phyloP scores from a whole-genome alignment of 2,888 invertebrate genomes.

The Drosophila macrospina region DNA sequence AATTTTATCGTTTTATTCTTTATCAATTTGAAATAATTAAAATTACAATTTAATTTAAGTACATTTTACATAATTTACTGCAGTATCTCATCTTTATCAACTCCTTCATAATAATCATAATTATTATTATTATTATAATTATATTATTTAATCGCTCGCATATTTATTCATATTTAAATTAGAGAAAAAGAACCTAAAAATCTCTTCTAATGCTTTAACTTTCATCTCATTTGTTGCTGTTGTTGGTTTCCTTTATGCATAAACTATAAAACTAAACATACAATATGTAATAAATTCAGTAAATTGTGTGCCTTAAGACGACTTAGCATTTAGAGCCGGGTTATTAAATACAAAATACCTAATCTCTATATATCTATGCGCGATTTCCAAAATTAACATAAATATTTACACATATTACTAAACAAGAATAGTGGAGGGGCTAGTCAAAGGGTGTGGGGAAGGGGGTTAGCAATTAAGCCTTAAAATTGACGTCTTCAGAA shows the following conservation, averaged over 20 bases:
- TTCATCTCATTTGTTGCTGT: constrained; percentile 1
- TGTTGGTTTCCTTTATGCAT: neutral
- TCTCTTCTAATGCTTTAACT: constrained; percentile 39
- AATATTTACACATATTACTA: constrained; percentile 69
- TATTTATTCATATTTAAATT: constrained; percentile 26
- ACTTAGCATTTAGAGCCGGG: constrained; percentile 64
- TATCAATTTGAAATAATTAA: constrained; percentile 79
- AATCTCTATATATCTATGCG: constrained; percentile 53
- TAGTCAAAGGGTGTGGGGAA: constrained; percentile 6
- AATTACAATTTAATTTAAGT: constrained; percentile 79
- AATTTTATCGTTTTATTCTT: constrained; percentile 67
- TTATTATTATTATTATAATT: constrained; percentile 30
- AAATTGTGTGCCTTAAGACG: constrained; percentile 63
- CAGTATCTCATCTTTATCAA: constrained; percentile 53
- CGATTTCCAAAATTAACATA: constrained; percentile 59
- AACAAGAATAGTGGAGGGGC: constrained; percentile 33
- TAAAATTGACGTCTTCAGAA: constrained; percentile 74
- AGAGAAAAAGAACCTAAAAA: constrained; percentile 46
- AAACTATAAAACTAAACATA: constrained; percentile 71
- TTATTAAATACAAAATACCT: constrained; percentile 59
- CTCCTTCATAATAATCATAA: constrained; percentile 20
- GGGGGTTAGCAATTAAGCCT: constrained; percentile 43
- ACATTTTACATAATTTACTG: constrained; percentile 75
- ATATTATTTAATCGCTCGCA: constrained; percentile 32
- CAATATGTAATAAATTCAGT: constrained; percentile 76